Conservation (phyloP, 2,113 vertebrate genomes). For the Machaerirhynchus nigripectus region DNA sequence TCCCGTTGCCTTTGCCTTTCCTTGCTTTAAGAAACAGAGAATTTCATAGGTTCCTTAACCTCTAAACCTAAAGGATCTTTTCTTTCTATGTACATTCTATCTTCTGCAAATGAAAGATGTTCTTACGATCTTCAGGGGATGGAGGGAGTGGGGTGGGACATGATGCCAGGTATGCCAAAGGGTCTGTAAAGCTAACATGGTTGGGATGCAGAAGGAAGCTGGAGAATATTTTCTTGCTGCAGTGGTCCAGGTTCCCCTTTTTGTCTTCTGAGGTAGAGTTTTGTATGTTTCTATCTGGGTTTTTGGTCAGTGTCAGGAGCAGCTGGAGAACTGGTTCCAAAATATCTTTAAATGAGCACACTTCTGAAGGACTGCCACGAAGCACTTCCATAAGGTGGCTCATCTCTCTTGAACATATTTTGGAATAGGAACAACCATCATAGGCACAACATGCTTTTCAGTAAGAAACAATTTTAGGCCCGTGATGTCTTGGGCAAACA, state of each 20-base stretch:
- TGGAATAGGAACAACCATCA: not conserved
- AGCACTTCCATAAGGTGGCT: not conserved
- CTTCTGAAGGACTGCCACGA: not conserved
- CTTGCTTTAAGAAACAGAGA: not conserved
- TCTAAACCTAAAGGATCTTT: not conserved
- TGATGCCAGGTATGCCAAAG: not conserved
- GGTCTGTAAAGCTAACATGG: fast-evolving
- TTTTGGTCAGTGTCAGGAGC: not conserved
- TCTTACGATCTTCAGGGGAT: not conserved
- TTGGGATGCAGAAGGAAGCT: not conserved
- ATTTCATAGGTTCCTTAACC: not conserved
- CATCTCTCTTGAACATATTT: not conserved
- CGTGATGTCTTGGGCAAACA: not conserved
- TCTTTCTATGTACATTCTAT: not conserved
- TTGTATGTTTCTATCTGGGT: fast-evolving
- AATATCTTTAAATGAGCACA: not conserved
- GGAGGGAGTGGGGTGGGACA: not conserved
- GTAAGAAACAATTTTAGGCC: not conserved
- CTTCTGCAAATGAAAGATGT: not conserved
- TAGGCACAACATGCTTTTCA: fast-evolving
- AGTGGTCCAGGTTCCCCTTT: not conserved
- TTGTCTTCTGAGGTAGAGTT: not conserved
- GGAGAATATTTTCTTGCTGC: not conserved
- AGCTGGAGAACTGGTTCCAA: not conserved
- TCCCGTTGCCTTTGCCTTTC: not conserved